Base-by-base conservation (phyloP, 2,888 invertebrate genomes). In the Trilocha varians region DNA sequence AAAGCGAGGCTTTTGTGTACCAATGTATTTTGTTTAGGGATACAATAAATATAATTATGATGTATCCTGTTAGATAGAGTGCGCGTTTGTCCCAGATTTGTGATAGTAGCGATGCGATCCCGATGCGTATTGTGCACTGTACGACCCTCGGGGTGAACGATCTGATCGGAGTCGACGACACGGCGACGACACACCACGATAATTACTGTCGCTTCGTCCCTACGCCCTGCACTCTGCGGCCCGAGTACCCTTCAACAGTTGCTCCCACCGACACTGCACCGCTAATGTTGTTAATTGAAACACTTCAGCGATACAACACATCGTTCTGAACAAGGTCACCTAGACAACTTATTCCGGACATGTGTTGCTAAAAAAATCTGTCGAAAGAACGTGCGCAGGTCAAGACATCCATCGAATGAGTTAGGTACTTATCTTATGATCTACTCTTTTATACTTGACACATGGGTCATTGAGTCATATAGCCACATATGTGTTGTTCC, bases 61-160 rank as follows among this genome's bases (percentile, higher is more conserved):
- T 33, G 32, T 33, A 16, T 39, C 25, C 25, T 25, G 25, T 25
- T 25, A 25, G 25, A 25, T 25, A 25, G 3, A 25, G 53, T 58
- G 50, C 50, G 55, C 36, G 66, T 66, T 55, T 57, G 67, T 67
- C 64, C 70, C 67, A 70, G 70, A 74, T 76, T 71, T 66, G 69
- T 72, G 75, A 75, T 73, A 69, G 72, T 60, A 53, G 54, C 52
- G 62, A 59, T 54, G 60, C 60, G 62, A 66, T 72, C 68, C 70
- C 62, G 67, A 73, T 74, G 80, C 70, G 71, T 78, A 73, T 70
- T 73, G 71, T 68, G 62, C 65, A 37, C 36, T 38, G 42, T 38
- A 52, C 72, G 78, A 73, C 75, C 78, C 77, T 67, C 70, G 83
- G 83, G 84, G 84, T 84, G 80, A 84, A 84, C 73, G 84, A 65